These are phyloP conservation scores for Aythya baeri DNA, from an alignment of 2,113 vertebrate genomes.

Conservation along the genomic window DNA sequence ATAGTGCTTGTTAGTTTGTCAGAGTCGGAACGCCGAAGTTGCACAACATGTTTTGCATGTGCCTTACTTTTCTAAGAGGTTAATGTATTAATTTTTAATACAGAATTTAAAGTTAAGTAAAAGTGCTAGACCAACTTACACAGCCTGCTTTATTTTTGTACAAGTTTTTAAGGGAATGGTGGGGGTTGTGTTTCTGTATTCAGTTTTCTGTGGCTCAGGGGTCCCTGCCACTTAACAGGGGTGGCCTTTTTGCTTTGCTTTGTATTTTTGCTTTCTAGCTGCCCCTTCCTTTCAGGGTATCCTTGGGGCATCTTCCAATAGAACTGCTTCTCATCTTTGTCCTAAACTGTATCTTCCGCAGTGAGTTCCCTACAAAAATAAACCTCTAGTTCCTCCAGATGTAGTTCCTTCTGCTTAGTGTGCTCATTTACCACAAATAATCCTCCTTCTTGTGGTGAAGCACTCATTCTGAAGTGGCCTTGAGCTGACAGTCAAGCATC, in stretches of 20 bases:
- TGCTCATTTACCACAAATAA: neutral
- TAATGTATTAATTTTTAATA: conserved; percentile 70
- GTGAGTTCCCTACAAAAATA: neutral
- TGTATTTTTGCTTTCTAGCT: neutral
- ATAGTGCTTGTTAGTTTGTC: conserved; percentile 55
- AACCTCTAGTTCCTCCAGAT: neutral
- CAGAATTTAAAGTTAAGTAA: conserved; percentile 54
- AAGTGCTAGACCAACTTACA: neutral
- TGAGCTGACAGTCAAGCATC: neutral
- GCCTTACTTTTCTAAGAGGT: conserved; percentile 77
- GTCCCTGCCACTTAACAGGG: neutral
- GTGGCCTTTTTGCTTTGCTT: neutral
- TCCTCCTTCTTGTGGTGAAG: neutral
- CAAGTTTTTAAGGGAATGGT: neutral
- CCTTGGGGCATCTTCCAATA: neutral
- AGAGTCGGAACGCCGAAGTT: conserved; percentile 51
- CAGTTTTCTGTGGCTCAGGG: fast-evolving
- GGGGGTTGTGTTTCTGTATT: neutral
- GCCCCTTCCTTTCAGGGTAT: neutral
- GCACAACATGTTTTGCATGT: conserved; percentile 75
- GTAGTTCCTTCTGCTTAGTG: neutral
- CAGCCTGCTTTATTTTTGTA: neutral
- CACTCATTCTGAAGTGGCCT: neutral
- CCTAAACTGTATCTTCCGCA: neutral
- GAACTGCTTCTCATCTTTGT: neutral